Base-by-base conservation (phyloP, 2,888 invertebrate species). In the Heliconius charithonia region DNA sequence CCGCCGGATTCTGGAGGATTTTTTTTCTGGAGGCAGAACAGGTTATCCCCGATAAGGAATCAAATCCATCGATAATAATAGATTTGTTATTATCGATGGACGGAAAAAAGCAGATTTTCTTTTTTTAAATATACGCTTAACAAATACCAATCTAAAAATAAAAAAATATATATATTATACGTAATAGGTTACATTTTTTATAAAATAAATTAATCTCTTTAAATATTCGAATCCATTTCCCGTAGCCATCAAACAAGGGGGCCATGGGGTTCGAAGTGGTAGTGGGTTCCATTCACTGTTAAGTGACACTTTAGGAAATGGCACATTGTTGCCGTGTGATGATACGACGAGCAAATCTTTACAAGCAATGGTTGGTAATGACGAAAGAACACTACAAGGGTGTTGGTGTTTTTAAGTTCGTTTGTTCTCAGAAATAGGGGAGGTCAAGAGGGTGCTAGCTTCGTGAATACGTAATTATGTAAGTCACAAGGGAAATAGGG, bases 221-320 rank as follows among this genome's bases (percentile, higher is more conserved):
- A 70, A 69, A 76, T 78, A 78, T 76, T 63, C 65, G 66, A 69
- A 76, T 78, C 63, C 73, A 80, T 76, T 76, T 75, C 37, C 75
- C 69, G n/a, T 73, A 74, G 37, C 80, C 27, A 73, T 76, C 59
- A 41, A 71, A 75, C 78, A 67, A 41, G 73, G 70, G 76, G 77
- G 75, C 71, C n/a, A 29, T 16, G n/a, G 72, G 10, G 51, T 13
- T 51, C 62, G 59, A 72, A 73, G 75, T 80, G 77, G 85, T 90
- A 90, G 89, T 89, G 88, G 89, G 84, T 84, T 85, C 89, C 85
- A 89, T 89, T 90, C 89, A 88, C 71, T 82, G 83, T 83, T 82
- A 84, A 89, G 87, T 87, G 89, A 85, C 88, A 86, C 89, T 89
- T 83, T 84, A 85, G 83, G 83, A 83, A 85, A 85, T 84, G 85